phyloP scores from a whole-genome alignment of 2,797 vertebrate genomes.

The Myioborus melanocephalus region DNA sequence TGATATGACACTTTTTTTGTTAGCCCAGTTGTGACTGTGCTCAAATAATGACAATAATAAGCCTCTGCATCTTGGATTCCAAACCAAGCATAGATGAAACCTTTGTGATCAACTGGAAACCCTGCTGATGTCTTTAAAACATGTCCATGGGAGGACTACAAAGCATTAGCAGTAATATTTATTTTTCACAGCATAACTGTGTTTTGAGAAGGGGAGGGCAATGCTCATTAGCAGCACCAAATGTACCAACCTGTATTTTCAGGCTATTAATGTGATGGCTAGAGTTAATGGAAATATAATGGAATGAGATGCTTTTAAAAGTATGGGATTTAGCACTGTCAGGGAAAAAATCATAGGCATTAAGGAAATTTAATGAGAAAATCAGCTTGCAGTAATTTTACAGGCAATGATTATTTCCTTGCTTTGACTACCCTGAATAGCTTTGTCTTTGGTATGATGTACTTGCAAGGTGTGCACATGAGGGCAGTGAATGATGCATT shows the following conservation, averaged over 20 bases:
- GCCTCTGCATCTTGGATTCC: not conserved
- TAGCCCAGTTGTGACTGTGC: not conserved
- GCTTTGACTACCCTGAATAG: not conserved
- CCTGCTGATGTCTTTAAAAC: not conserved
- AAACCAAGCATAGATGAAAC: not conserved
- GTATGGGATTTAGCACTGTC: not conserved
- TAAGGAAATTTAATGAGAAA: conserved; percentile 66
- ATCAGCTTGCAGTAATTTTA: conserved; percentile 53
- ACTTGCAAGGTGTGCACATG: not conserved
- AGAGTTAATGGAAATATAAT: conserved; percentile 52
- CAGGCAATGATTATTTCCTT: conserved; percentile 28
- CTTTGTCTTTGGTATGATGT: not conserved
- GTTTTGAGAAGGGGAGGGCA: not conserved
- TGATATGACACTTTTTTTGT: not conserved
- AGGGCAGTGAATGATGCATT: not conserved
- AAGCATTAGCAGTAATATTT: not conserved
- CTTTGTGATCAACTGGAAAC: not conserved
- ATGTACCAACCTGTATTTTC: not conserved
- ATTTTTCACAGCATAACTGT: not conserved
- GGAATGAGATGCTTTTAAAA: conserved; percentile 31
- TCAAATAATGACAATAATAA: not conserved
- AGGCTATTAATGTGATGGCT: conserved; percentile 20
- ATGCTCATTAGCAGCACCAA: not conserved
- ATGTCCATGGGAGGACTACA: not conserved
- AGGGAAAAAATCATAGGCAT: not conserved